Evolutionary conservation across 2,113 vertebrate genomes (phyloP).

Genomic region (Monarcha castaneiventris): DNA sequence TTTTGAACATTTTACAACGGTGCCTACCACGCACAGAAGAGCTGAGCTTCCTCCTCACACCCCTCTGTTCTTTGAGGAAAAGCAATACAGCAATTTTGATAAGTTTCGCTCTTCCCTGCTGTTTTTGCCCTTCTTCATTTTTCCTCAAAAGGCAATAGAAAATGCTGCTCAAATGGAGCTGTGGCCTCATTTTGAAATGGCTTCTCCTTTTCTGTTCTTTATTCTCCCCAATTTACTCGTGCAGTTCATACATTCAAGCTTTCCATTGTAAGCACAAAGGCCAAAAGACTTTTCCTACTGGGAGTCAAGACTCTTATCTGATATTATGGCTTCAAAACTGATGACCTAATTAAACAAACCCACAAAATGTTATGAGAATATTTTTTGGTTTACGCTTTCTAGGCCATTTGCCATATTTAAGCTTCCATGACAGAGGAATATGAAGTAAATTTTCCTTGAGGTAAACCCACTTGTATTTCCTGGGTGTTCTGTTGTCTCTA

Average conservation of each 20-base stretch:
- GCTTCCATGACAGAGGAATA: neutral
- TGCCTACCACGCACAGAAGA: neutral
- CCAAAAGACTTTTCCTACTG: neutral
- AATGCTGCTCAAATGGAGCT: neutral
- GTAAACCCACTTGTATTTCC: neutral
- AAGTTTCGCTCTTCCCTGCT: accelerated
- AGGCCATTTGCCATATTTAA: neutral
- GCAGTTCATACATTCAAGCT: neutral
- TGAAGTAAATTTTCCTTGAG: neutral
- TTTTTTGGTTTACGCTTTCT: neutral
- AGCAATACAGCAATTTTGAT: neutral
- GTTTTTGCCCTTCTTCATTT: neutral
- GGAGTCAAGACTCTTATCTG: neutral
- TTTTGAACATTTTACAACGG: neutral
- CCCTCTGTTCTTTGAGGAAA: neutral
- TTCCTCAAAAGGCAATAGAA: neutral
- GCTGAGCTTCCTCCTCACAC: neutral
- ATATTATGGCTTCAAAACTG: neutral
- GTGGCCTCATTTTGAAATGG: neutral
- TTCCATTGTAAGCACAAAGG: neutral
- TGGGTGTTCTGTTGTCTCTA: neutral
- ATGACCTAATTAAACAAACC: slow-evolving; percentile 32
- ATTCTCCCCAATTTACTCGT: neutral
- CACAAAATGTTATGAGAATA: neutral
- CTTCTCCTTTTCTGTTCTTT: neutral